Base-by-base conservation (phyloP, 2,888 invertebrate genomes). In the Volucella inanis region DNA sequence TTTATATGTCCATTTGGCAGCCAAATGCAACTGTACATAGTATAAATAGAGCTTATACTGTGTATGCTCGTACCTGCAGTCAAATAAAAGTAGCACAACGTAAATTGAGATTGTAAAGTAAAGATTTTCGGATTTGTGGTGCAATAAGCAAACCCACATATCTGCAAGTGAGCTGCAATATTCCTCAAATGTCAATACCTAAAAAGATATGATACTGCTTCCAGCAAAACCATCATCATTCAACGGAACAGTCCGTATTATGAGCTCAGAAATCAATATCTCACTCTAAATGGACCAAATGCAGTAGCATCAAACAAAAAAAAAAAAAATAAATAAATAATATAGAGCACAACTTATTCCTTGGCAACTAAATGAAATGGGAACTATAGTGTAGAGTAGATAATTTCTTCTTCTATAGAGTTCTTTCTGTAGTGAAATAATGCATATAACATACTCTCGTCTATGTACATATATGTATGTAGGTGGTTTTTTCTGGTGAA, bases 221-320 rank as follows among this genome's bases (percentile, higher is more conserved):
- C 45, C n/a, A 47, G 4, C 43, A 22, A 1, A 12, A 59, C 45
- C 45, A 68, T 59, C 61, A 80, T 78, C 62, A 59, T 61, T 68
- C 74, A 80, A 38, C 67, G 41, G 68, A 64, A 31, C 31, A 68
- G 62, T 78, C 78, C 68, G 67, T 52, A 71, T 71, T 78, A 83
- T 68, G 55, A 78, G 50, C 72, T 54, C 11, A 83, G 67, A 72
- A 78, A 83, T 83, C 82, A 78, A 83, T 83, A 82, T 72, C 38
- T 64, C 49, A 15, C n/a, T 71, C 4, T 15, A 38, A 74, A 64
- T 78, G 62, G 50, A 57, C 50, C 77, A 67, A 65, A 65, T 77
- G 65, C 71, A 52, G 47, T 14, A 50, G 71, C 18, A 65, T 39
- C 57, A 45, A 54, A 14, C 31, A 31, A 31, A 31, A 4, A 31